These are phyloP conservation scores for Camponotus vicinus DNA, from an alignment of 1,140 invertebrate species.

Conservation along the genomic window DNA sequence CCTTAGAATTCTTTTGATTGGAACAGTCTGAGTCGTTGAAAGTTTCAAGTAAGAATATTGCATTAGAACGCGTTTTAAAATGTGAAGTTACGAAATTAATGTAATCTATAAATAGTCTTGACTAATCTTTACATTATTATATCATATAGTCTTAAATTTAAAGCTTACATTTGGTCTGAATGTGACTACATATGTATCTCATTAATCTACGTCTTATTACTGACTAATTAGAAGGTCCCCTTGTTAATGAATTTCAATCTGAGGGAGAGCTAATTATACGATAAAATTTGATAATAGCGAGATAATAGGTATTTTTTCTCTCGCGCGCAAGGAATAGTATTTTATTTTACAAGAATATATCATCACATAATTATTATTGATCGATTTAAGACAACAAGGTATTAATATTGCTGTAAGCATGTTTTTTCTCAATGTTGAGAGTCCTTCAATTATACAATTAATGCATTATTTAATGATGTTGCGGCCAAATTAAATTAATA, in stretches of 20 bases:
- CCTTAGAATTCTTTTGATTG: slow-evolving; percentile 46
- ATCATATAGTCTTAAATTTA: slow-evolving; percentile 37
- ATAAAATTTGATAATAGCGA: slow-evolving; percentile 35
- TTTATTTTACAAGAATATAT: slow-evolving; percentile 8
- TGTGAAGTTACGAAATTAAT: slow-evolving; percentile 27
- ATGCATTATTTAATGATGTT: neutral
- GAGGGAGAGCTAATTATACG: slow-evolving; percentile 20
- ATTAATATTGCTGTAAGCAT: slow-evolving; percentile 19
- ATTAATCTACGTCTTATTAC: slow-evolving; percentile 37
- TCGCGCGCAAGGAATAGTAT: neutral
- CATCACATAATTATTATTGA: neutral
- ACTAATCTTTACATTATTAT: slow-evolving; percentile 17
- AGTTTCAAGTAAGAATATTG: slow-evolving; percentile 23
- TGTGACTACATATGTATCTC: slow-evolving; percentile 19
- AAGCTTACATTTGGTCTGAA: slow-evolving; percentile 57
- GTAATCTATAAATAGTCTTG: slow-evolving; percentile 27
- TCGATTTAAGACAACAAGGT: neutral
- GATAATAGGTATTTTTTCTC: neutral
- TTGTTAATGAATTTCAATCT: slow-evolving; percentile 41
- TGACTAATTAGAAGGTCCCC: slow-evolving; percentile 50
- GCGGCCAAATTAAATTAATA: slow-evolving; percentile 11
- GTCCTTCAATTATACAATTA: slow-evolving; percentile 3
- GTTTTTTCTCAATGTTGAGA: slow-evolving; percentile 20
- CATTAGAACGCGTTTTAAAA: neutral
- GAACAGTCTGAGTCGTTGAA: slow-evolving; percentile 45